A percentile compares a stretch with the other conserved stretches of the same genome.
Evolutionary conservation across 2,113 vertebrate species (phyloP).

Genomic region (Calidris pugnax): DNA sequence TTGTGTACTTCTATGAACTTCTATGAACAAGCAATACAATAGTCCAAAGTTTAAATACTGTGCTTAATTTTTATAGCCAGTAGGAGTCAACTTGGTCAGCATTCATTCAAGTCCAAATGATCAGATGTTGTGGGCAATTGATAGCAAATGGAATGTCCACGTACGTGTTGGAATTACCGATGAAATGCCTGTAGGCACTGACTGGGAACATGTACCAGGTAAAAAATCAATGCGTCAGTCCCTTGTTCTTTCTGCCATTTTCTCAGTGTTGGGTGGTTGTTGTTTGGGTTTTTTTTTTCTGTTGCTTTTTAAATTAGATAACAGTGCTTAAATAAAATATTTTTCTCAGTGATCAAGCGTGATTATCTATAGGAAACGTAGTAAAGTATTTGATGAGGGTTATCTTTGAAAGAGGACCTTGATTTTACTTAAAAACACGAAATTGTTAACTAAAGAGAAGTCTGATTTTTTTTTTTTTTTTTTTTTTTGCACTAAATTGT

Average conservation of each 20-base stretch:
- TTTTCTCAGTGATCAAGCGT: not conserved
- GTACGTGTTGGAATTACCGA: constrained; percentile 90
- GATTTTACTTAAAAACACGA: not conserved
- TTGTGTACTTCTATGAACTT: not conserved
- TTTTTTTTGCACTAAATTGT: not conserved
- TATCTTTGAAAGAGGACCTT: not conserved
- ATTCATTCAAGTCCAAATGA: constrained; percentile 91
- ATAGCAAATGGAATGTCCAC: constrained; percentile 88
- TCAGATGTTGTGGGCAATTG: constrained; percentile 90
- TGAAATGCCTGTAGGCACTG: constrained; percentile 95
- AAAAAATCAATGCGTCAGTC: not conserved
- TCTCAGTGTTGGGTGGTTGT: not conserved
- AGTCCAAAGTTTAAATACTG: constrained; percentile 33
- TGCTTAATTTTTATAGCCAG: constrained; percentile 78
- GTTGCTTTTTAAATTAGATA: not conserved
- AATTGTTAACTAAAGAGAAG: not conserved
- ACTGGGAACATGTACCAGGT: constrained; percentile 97
- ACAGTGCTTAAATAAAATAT: not conserved
- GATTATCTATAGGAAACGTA: not conserved
- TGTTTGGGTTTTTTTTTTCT: not conserved
- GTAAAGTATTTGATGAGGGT: not conserved
- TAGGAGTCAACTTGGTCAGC: constrained; percentile 86
- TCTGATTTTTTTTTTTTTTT: rapidly evolving
- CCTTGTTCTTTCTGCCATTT: not conserved
- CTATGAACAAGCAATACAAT: not conserved